phyloP scores from a whole-genome alignment of 1,140 invertebrate species.

The Littorina saxatilis region DNA sequence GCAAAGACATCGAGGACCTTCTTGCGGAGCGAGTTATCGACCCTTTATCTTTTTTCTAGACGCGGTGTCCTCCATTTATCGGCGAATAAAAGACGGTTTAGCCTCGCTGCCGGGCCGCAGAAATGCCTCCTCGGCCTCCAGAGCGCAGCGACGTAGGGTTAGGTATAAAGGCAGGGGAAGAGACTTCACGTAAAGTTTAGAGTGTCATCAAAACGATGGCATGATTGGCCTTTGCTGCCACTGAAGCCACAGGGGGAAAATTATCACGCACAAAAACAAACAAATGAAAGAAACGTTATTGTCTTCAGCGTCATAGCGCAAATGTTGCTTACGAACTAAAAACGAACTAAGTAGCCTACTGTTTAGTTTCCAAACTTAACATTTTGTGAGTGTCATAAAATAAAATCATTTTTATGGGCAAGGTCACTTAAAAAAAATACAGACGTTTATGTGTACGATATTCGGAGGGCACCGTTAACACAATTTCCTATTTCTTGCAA shows the following conservation, averaged over 20 bases:
- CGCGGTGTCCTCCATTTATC: conserved; percentile 24
- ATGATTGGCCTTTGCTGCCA: neutral
- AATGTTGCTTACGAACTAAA: too few relatives aligned
- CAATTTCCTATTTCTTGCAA: too few relatives aligned
- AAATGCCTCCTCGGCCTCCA: neutral
- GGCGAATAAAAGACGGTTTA: neutral
- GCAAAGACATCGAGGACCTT: conserved; percentile 33
- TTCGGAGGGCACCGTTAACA: too few relatives aligned
- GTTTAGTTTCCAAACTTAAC: too few relatives aligned
- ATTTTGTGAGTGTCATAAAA: too few relatives aligned
- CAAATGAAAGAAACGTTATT: too few relatives aligned
- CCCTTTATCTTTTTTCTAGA: conserved; percentile 30
- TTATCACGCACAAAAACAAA: neutral
- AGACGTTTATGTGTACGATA: too few relatives aligned
- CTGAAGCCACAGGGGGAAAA: neutral
- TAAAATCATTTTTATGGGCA: too few relatives aligned
- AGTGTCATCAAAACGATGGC: neutral
- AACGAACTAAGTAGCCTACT: neutral
- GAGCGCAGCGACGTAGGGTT: neutral
- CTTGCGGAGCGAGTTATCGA: conserved; percentile 18
- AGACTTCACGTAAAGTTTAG: neutral
- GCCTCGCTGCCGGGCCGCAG: neutral
- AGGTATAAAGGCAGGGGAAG: neutral
- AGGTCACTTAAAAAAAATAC: too few relatives aligned
- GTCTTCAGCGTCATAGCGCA: too few relatives aligned